Base-by-base conservation (phyloP, 2,113 vertebrate species). In the Prunella fulvescens region DNA sequence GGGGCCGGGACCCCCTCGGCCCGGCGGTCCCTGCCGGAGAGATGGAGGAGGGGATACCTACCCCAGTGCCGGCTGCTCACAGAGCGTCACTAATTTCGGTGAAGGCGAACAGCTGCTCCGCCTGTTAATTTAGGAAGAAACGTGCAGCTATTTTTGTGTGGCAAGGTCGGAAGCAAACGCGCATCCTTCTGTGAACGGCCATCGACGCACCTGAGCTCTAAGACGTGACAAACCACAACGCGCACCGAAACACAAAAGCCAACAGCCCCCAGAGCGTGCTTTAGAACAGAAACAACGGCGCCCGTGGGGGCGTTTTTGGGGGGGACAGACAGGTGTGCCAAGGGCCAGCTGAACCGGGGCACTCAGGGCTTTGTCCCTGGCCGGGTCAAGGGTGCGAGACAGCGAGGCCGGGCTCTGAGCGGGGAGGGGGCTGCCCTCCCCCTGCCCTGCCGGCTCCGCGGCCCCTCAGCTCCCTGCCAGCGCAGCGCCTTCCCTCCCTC, bases 301-400 rank as follows among this genome's bases (percentile, higher is more conserved):
- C 23, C 42, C 3, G 2, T 5, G 20, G 3, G 1, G 23, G 29
- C 3, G 6, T 8, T 58, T 7, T 2, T 14, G 11, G 9, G 20
- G 65, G 23, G 5, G 3, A 35, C 53, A 10, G 24, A 28, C 44
- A 37, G 24, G 13, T 6, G 35, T 22, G 44, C 19, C 44, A 17
- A 14, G 12, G 1, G 42, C 15, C 24, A 12, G 29, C 22, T 2
- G 25, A 35, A 28, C 57, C 28, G 6, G 26, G 72, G 16, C 12
- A 13, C 45, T 5, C 57, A 0, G 61, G 35, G 10, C 1, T 26
- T n/a, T 40, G 18, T 18, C 33, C 6, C 56, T 2, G 61, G 31
- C 24, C 0, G 6, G 45, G n/a, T 14, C 14, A 3, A 11, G 54
- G 44, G 12, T 5, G 19, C 8, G 9, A 28, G 65, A 15, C 4